These are phyloP conservation scores for Abramis brama DNA, from an alignment of 2,113 vertebrate species.

Conservation along the genomic window DNA sequence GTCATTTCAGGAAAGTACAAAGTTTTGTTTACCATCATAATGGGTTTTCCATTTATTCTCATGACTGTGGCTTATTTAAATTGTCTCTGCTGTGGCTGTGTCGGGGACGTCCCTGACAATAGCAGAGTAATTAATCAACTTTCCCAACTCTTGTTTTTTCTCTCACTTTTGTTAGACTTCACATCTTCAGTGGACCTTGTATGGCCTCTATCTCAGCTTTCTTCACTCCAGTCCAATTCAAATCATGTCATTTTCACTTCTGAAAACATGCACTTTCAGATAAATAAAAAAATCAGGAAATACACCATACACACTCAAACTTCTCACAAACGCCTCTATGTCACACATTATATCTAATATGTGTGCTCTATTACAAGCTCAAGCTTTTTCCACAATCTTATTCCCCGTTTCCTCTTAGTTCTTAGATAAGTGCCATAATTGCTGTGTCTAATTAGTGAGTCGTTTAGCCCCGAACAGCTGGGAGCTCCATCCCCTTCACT, in stretches of 20 bases:
- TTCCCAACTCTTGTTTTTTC: not conserved
- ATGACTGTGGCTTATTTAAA: not conserved
- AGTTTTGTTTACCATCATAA: not conserved
- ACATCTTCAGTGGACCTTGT: not conserved
- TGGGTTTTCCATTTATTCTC: not conserved
- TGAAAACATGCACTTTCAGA: not conserved
- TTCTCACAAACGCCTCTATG: not conserved
- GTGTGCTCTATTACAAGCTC: constrained; percentile 25
- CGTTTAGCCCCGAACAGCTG: constrained; percentile 42
- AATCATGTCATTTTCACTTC: not conserved
- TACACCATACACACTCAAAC: not conserved
- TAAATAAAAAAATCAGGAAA: not conserved
- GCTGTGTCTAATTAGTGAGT: constrained; percentile 43
- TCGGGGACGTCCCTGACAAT: constrained; percentile 9
- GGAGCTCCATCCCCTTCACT: constrained; percentile 1
- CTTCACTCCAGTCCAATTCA: not conserved
- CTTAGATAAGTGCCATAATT: constrained; percentile 46
- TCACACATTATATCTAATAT: not conserved
- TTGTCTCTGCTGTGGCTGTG: too few relatives aligned
- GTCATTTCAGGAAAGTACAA: constrained; percentile 7
- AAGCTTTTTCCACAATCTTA: not conserved
- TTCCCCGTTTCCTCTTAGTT: constrained; percentile 28
- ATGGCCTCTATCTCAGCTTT: not conserved
- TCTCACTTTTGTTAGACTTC: not conserved
- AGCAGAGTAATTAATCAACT: not conserved